Conservation (phyloP, 1,140 invertebrate species). For the Leptinotarsa undecemlineata region DNA sequence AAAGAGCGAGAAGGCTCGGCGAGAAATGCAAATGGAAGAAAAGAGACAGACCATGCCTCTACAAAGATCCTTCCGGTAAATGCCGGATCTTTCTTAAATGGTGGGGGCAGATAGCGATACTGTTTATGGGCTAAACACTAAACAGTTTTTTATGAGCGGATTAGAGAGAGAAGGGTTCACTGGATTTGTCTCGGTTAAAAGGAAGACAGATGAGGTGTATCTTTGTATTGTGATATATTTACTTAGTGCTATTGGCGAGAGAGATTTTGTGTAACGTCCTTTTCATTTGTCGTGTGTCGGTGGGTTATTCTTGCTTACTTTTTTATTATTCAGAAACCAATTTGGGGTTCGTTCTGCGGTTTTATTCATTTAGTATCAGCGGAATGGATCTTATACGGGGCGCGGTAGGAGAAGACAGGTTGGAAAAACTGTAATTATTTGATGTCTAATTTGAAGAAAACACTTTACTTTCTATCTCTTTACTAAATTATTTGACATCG, state of each 20-base stretch:
- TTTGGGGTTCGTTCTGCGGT: constrained; percentile 18
- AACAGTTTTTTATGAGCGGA: constrained; percentile 53
- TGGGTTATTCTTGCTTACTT: constrained; percentile 13
- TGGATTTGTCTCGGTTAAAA: constrained; percentile 52
- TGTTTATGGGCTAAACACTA: constrained; percentile 54
- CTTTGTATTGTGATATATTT: constrained; percentile 42
- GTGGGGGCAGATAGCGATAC: constrained; percentile 51
- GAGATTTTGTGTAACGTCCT: constrained; percentile 34
- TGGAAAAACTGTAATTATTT: too few relatives aligned
- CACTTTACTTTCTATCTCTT: too few relatives aligned
- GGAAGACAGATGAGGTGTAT: constrained; percentile 44
- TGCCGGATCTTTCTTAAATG: constrained; percentile 39
- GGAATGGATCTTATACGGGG: constrained; percentile 5
- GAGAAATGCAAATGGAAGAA: background rate
- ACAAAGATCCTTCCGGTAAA: constrained; percentile 45
- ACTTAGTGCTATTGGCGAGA: constrained; percentile 37
- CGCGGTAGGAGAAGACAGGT: background rate
- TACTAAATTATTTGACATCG: too few relatives aligned
- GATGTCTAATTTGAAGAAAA: too few relatives aligned
- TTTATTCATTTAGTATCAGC: constrained; percentile 18
- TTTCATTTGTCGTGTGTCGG: constrained; percentile 33
- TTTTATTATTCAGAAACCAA: constrained; percentile 26
- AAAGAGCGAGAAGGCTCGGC: constrained; percentile 19
- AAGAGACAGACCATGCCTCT: constrained; percentile 9
- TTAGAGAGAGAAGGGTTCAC: constrained; percentile 53